Base-by-base conservation (phyloP, 2,888 invertebrate species). In the Pardosa pseudoannulata region DNA sequence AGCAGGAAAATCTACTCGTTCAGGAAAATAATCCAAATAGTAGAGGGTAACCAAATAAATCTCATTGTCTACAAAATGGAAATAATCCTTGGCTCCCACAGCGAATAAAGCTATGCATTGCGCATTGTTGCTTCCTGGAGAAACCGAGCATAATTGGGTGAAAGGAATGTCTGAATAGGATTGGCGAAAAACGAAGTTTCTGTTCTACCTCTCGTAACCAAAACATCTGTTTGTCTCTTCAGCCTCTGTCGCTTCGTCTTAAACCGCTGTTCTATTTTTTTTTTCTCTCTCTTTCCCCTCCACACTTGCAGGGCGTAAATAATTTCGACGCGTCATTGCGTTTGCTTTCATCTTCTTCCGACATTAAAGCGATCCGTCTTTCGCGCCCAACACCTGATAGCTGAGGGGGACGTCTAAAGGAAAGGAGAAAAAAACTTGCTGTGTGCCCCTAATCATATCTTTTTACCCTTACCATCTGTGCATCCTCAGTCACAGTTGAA, bases 331-430 rank as follows among this genome's bases (percentile, higher is more conserved):
- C 76, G 76, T 76, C 75, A 81, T 75, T 74, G 81, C 75, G 56
- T 75, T 41, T 70, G 31, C 75, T 74, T 56, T 83, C 82, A 62
- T 85, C 78, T 67, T 67, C 65, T 76, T 64, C 23, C 62, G 71
- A 83, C 82, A 72, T 75, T 71, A 72, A 82, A 78, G 78, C 73
- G 36, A 83, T 83, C 82, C 71, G 71, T 83, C 82, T 83, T 75
- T 41, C 64, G 32, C 64, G 70, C 62, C 67, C 62, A 72, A 72
- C 83, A 78, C 78, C 86, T 79, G 86, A 86, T 79, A 85, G 65
- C n/a, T 41, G 68, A 67, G 56, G 2, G n/a, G n/a, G n/a, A n/a
- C n/a, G n/a, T n/a, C n/a, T n/a, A n/a, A n/a, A n/a, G n/a, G n/a
- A n/a, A n/a, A n/a, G n/a, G 73, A 39, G 41, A 64, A 64, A n/a